Evolutionary conservation across 2,113 vertebrate genomes (phyloP), one percentile per base, ranked within the genome.

Genomic region (Steatornis caripensis): DNA sequence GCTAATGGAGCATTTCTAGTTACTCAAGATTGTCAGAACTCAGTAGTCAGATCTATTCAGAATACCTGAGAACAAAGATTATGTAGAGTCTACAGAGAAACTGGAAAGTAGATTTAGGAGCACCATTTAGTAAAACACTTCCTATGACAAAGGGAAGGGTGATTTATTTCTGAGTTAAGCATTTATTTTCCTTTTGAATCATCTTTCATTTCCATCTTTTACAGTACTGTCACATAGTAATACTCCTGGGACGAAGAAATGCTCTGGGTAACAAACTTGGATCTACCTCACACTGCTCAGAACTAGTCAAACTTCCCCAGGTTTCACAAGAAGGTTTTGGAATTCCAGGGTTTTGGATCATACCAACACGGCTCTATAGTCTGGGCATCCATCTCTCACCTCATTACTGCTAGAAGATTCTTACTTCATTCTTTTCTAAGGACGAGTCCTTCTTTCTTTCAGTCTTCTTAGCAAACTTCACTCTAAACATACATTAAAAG

Each of bases 1-100:
- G 90, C 96, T 98, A 98, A 98, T 97, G 96, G 96, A 82, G 69
- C 79, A 87, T 66, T 96, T 71, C 77, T 89, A 81, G 88, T 94
- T 92, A 95, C 83, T 39, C 69, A 92, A 95, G 92, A 93, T 48
- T 89, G 87, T 88, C 90, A 80, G 70, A 90, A 88, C 74, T 82
- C 15, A 10, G 75, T 68, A 82, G 78, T 90, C 89, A 84, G 61
- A 51, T 27, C 69, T 74, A 60, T 46, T 71, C 72, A 62, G 82
- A 89, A 84, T 84, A 92, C 71, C 91, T 95, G 89, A 96, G 92
- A 97, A 93, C 77, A 92, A 84, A 96, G 95, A 95, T 95, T 88
- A 96, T 41, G 91, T 14, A 20, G 48, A 64, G 11, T 23, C 41
- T 39, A 89, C 34, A 85, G 39, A 74, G 71, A 93, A 92, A 48